A percentile compares a stretch with the other conserved stretches of the same genome.
phyloP scores from a whole-genome alignment of 2,888 invertebrate genomes.

The Philopedon plagiatum region DNA sequence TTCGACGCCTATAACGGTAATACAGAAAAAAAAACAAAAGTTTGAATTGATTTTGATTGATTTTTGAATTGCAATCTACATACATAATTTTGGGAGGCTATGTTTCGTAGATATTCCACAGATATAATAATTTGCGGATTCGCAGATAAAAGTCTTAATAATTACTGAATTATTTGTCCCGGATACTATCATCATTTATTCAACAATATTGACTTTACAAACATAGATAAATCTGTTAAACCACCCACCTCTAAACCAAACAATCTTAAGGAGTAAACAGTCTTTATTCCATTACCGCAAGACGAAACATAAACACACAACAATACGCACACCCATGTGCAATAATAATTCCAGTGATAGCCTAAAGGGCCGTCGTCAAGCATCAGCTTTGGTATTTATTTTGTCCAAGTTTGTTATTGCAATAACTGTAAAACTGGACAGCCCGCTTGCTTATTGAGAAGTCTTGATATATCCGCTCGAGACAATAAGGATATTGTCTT shows the following conservation, averaged over 20 bases:
- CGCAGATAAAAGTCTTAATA: too few relatives aligned
- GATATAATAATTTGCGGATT: too few relatives aligned
- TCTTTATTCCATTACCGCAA: constrained; percentile 8
- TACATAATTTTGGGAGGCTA: too few relatives aligned
- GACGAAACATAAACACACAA: neutral
- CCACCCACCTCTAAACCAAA: constrained; percentile 6
- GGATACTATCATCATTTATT: neutral
- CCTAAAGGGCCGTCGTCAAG: constrained; percentile 7
- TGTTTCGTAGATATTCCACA: too few relatives aligned
- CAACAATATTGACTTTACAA: neutral
- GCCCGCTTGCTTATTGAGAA: constrained; percentile 14
- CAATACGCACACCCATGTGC: constrained; percentile 15
- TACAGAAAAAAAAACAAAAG: too few relatives aligned
- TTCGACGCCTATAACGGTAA: too few relatives aligned
- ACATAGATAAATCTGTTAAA: constrained; percentile 5
- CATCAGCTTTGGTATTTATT: constrained; percentile 11
- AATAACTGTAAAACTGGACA: constrained; percentile 13
- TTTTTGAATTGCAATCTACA: too few relatives aligned
- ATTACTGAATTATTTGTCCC: neutral
- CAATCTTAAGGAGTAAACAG: constrained; percentile 9
- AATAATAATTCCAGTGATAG: constrained; percentile 10
- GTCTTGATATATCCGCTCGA: constrained; percentile 19
- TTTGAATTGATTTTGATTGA: too few relatives aligned
- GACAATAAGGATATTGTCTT: constrained; percentile 22
- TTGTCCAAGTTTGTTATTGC: constrained; percentile 21